phyloP scores from a whole-genome alignment of 2,113 vertebrate species.

The Ctenodactylus gundi region DNA sequence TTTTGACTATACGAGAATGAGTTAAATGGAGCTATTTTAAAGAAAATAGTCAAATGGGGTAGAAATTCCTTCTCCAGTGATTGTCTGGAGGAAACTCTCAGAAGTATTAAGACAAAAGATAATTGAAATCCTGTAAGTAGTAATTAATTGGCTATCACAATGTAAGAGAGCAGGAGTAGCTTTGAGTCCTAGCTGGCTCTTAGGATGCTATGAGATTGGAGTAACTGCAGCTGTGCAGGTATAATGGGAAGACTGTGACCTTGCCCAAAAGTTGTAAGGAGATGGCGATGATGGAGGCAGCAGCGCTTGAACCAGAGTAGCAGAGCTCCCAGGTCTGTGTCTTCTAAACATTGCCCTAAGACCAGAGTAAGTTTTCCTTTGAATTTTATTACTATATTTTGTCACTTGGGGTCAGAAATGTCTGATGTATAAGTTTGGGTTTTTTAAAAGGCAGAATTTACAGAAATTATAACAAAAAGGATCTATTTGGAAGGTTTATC shows the following conservation, averaged over 20 bases:
- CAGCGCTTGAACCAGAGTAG: neutral
- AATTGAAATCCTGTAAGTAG: slow-evolving; percentile 47
- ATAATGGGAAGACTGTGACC: neutral
- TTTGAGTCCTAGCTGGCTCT: slow-evolving; percentile 4
- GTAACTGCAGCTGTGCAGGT: slow-evolving; percentile 11
- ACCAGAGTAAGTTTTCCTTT: neutral
- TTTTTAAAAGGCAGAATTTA: no score
- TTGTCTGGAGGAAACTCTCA: slow-evolving; percentile 52
- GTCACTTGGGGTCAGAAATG: neutral
- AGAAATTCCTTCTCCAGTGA: neutral
- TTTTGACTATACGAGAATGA: neutral
- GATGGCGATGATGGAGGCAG: neutral
- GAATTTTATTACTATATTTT: neutral
- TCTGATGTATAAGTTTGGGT: no score
- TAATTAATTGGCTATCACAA: slow-evolving; percentile 50
- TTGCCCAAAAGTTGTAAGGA: slow-evolving; percentile 12
- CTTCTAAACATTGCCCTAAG: neutral
- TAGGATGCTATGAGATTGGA: neutral
- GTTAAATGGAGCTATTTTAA: slow-evolving; percentile 2
- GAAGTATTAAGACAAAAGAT: slow-evolving; percentile 54
- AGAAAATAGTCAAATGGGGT: neutral
- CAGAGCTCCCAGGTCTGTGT: neutral
- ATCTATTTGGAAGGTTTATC: no score
- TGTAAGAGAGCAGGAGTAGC: slow-evolving; percentile 6
- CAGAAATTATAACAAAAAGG: no score